Percentiles rank a stretch among this genome's conserved stretches.
phyloP scores from a whole-genome alignment of 1,140 invertebrate genomes.

The Nasonia giraulti region DNA sequence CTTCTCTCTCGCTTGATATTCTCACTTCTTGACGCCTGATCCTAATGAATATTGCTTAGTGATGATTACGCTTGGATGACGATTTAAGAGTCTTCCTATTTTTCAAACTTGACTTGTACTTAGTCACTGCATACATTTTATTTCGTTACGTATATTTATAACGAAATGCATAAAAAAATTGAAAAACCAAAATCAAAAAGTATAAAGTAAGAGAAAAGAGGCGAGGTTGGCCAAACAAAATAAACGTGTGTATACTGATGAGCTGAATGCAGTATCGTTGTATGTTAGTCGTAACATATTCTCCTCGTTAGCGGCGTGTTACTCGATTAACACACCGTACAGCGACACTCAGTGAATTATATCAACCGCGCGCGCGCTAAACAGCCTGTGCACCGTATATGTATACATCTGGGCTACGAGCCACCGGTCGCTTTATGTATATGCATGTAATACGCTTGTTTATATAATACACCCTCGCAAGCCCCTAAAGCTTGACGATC shows the following conservation, averaged over 20 bases:
- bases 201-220: neutral
- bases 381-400: neutral
- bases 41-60: neutral
- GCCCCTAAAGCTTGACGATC: constrained; percentile 22
- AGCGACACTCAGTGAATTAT: constrained; percentile 57
- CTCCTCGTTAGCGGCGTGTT: constrained; percentile 57
- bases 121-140: too few species aligned
- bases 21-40: neutral
- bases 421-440: neutral
- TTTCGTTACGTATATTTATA: too few species aligned
- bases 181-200: neutral
- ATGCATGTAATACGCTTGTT: neutral
- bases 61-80: too few species aligned
- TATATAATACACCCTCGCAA: constrained; percentile 6
- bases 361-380: constrained; percentile 22
- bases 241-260: neutral
- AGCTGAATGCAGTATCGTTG: neutral
- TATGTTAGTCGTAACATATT: constrained; percentile 50
- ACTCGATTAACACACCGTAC: constrained; percentile 58
- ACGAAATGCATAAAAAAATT: neutral
- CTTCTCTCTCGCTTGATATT: neutral
- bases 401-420: neutral
- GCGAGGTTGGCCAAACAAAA: neutral
- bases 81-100: too few species aligned
- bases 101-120: too few species aligned